Evolutionary conservation across 2,797 vertebrate genomes (phyloP).

Genomic region (Danio albolineatus): DNA sequence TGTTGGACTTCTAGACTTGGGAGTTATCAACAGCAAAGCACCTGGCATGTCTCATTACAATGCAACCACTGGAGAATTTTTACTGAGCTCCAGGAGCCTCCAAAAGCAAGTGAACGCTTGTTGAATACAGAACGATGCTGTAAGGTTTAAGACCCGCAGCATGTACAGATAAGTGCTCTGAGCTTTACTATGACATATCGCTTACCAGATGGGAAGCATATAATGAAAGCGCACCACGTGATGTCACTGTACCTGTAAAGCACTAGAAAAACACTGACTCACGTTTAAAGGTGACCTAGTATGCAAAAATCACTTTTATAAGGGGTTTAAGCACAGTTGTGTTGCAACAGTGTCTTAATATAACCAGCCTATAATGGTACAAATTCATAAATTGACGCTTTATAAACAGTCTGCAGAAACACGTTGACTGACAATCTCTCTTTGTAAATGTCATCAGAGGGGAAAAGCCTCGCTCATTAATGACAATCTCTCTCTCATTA

Average conservation of each 20-base stretch:
- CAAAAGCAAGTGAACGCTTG: conserved; percentile 18
- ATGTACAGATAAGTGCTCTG: background rate
- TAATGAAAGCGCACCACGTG: conserved; percentile 5
- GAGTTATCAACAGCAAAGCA: conserved; percentile 48
- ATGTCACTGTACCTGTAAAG: background rate
- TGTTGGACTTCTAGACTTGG: conserved; percentile 25
- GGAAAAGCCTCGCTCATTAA: no score
- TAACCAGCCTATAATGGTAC: no score
- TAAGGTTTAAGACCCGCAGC: background rate
- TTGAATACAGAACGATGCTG: conserved; percentile 17
- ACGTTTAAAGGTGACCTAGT: background rate
- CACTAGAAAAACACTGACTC: background rate
- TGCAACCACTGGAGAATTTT: conserved; percentile 26
- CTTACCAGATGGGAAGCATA: conserved; percentile 9
- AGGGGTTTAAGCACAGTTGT: no score
- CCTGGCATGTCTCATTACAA: conserved; percentile 48
- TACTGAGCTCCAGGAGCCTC: conserved; percentile 27
- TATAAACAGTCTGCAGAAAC: no score
- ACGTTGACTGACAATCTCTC: no score
- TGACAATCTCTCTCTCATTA: no score
- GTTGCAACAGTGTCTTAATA: background rate
- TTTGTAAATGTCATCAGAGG: no score
- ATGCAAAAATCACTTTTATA: background rate
- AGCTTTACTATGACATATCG: background rate
- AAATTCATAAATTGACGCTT: no score